Percentiles rank a stretch among this genome's conserved stretches.
Evolutionary conservation across 1,140 invertebrate genomes (phyloP).

Genomic region (Brachionus rotundiformis): DNA sequence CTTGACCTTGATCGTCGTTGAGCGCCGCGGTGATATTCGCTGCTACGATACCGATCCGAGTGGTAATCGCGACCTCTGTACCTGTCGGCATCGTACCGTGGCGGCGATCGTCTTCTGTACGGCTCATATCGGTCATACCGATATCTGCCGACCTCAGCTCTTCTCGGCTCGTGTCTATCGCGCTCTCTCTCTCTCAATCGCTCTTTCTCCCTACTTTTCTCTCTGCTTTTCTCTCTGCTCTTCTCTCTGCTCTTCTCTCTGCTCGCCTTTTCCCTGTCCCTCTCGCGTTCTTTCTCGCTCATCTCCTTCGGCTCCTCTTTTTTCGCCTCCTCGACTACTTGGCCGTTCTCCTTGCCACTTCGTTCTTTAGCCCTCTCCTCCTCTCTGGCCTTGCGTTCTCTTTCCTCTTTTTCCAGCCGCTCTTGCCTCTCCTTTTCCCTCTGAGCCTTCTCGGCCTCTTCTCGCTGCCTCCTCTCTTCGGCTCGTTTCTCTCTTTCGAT

Average conservation of each 20-base stretch:
- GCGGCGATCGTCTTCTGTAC: neutral
- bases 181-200: neutral
- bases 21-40: neutral
- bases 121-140: neutral
- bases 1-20: neutral
- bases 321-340: neutral
- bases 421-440: constrained; percentile 25
- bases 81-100: neutral
- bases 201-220: constrained; percentile 9
- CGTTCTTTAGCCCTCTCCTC: neutral
- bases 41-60: neutral
- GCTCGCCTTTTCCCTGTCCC: neutral
- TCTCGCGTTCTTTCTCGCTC: neutral
- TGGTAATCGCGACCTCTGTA: neutral
- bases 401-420: neutral
- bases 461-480: constrained; percentile 11
- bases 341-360: neutral
- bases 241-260: neutral
- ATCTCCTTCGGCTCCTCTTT: neutral
- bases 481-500: constrained; percentile 46
- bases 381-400: neutral
- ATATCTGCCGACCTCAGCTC: neutral
- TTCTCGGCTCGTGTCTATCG: neutral
- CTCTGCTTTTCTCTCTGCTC: neutral
- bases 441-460: constrained; percentile 5